phyloP scores from a whole-genome alignment of 2,888 invertebrate species.

The Idaea straminata region DNA sequence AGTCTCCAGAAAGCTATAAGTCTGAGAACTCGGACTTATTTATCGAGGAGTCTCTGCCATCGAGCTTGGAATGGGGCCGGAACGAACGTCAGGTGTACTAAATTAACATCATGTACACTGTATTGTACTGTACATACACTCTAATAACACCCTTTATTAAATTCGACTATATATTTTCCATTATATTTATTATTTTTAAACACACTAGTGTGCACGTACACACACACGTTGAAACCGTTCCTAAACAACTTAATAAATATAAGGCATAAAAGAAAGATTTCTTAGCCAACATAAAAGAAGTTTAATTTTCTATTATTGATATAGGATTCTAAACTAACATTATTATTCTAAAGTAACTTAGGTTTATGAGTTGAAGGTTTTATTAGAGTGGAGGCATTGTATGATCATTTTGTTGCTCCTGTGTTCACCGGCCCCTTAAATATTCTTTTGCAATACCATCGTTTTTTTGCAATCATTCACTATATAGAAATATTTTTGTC shows the following conservation, averaged over 20 bases:
- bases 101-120: slow-evolving; percentile 30
- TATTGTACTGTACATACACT: slow-evolving; percentile 9
- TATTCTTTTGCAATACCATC: slow-evolving; percentile 32
- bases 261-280: too few relatives aligned
- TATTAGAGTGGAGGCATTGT: slow-evolving; percentile 48
- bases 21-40: slow-evolving; percentile 89
- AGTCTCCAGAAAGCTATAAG: slow-evolving; percentile 37
- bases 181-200: too few relatives aligned
- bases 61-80: slow-evolving; percentile 87
- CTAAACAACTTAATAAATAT: neutral
- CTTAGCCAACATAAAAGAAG: neutral
- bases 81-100: slow-evolving; percentile 69
- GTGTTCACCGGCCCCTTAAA: slow-evolving; percentile 69
- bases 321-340: too few relatives aligned
- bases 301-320: neutral
- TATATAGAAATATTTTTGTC: neutral
- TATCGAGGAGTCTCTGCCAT: slow-evolving; percentile 93
- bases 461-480: slow-evolving; percentile 18
- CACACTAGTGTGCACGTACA: neutral
- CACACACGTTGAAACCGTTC: neutral
- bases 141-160: slow-evolving; percentile 4
- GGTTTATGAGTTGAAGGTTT: slow-evolving; percentile 36
- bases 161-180: neutral
- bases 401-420: slow-evolving; percentile 64
- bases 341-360: too few relatives aligned